These are phyloP conservation scores for Sebastes hopkinsi DNA, from an alignment of 2,797 vertebrate species.

Conservation along the genomic window DNA sequence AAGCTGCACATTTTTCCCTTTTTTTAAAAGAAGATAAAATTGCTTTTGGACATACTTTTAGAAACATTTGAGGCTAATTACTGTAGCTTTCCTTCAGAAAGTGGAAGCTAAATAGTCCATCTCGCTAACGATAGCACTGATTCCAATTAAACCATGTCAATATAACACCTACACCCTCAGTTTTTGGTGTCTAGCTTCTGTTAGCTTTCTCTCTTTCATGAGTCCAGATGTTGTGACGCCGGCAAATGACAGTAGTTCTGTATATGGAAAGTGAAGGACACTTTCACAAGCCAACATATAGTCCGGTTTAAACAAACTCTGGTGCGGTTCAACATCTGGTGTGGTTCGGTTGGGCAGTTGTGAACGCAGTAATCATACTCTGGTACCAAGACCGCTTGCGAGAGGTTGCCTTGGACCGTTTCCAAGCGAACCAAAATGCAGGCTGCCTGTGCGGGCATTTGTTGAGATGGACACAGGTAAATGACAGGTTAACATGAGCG, in stretches of 20 bases:
- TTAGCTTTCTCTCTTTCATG: background rate
- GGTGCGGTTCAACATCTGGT: rapidly evolving
- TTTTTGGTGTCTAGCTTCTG: background rate
- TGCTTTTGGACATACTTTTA: background rate
- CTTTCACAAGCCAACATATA: background rate
- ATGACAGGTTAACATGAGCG: too few species aligned
- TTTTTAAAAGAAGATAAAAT: background rate
- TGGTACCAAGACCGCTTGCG: too few species aligned
- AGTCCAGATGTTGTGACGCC: background rate
- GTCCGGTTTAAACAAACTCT: too few species aligned
- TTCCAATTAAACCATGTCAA: background rate
- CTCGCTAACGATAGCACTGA: background rate
- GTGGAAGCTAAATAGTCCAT: background rate
- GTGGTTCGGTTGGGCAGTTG: too few species aligned
- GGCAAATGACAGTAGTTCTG: background rate
- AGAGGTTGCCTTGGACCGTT: too few species aligned
- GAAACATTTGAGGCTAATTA: background rate
- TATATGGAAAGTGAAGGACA: background rate
- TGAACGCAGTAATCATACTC: too few species aligned
- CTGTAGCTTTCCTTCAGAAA: background rate
- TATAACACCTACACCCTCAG: background rate
- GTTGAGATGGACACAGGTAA: too few species aligned
- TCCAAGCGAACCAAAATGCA: too few species aligned
- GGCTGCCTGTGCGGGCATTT: too few species aligned
- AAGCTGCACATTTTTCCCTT: background rate